Conservation (phyloP, 2,888 invertebrate species). For the Ptychoptera contaminata region DNA sequence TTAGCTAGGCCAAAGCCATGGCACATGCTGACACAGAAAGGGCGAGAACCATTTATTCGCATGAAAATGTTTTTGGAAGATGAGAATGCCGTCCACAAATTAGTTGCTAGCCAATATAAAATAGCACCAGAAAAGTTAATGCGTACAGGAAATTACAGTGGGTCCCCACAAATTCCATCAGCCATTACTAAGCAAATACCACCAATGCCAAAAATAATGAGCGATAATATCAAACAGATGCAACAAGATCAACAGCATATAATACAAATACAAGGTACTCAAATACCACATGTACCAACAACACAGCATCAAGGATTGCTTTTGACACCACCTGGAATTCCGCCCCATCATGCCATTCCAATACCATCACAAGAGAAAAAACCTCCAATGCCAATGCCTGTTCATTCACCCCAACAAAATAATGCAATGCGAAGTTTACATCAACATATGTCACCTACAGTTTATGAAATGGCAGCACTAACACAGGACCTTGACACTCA, state of each 20-base stretch:
- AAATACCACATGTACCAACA: slow-evolving; percentile 27
- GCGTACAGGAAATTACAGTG: slow-evolving; percentile 88
- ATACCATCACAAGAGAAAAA: slow-evolving; percentile 36
- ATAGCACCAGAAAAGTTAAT: slow-evolving; percentile 95
- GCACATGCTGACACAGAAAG: slow-evolving; percentile 97
- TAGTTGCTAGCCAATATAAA: slow-evolving; percentile 94
- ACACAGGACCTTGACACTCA: slow-evolving; percentile 95
- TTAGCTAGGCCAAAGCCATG: slow-evolving; percentile 96
- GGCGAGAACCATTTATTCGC: slow-evolving; percentile 89
- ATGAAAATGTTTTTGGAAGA: slow-evolving; percentile 98
- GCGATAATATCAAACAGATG: slow-evolving; percentile 49
- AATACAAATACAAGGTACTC: slow-evolving; percentile 34
- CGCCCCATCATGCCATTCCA: slow-evolving; percentile 57
- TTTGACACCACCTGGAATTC: slow-evolving; percentile 59
- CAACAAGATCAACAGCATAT: slow-evolving; percentile 50
- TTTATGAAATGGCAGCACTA: slow-evolving; percentile 93
- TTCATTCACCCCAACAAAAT: slow-evolving; percentile 47
- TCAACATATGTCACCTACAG: slow-evolving; percentile 83
- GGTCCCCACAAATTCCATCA: slow-evolving; percentile 55
- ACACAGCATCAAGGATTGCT: slow-evolving; percentile 39
- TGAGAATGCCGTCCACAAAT: slow-evolving; percentile 85
- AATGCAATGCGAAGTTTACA: slow-evolving; percentile 57
- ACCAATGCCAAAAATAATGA: slow-evolving; percentile 62
- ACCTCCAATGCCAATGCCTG: slow-evolving; percentile 39
- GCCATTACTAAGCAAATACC: slow-evolving; percentile 60